Percentiles rank a stretch among this genome's conserved stretches.
Evolutionary conservation across 2,888 invertebrate genomes (phyloP).

Genomic region (Endomychus coccineus): DNA sequence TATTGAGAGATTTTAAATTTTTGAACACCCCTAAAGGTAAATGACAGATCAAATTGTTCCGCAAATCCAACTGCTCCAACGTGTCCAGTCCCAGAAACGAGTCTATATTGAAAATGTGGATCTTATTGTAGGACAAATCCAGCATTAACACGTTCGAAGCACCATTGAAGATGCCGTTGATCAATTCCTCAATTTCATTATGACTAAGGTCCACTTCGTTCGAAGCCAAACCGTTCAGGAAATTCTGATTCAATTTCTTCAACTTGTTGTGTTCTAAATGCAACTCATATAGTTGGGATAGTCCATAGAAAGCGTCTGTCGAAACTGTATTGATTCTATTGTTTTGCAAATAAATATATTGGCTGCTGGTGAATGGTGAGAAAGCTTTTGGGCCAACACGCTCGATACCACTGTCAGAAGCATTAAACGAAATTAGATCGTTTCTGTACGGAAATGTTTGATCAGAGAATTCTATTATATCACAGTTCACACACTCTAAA

Average conservation of each 20-base stretch:
- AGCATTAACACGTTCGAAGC: constrained; percentile 30
- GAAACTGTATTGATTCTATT: constrained; percentile 32
- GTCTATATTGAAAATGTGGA: constrained; percentile 28
- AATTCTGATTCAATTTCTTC: constrained; percentile 27
- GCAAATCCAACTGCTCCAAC: constrained; percentile 34
- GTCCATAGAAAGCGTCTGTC: constrained; percentile 32
- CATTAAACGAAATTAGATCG: constrained; percentile 30
- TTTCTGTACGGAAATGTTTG: constrained; percentile 33
- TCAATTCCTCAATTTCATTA: constrained; percentile 31
- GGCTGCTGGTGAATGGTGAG: constrained; percentile 26
- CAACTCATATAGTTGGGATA: constrained; percentile 34
- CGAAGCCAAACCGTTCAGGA: constrained; percentile 31
- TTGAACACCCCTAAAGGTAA: constrained; percentile 36
- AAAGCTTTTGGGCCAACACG: constrained; percentile 31
- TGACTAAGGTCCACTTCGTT: constrained; percentile 30
- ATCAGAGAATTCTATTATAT: constrained; percentile 29
- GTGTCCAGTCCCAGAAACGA: constrained; percentile 30
- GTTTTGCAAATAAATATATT: constrained; percentile 31
- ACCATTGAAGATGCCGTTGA: constrained; percentile 30
- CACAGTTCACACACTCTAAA: constrained; percentile 32
- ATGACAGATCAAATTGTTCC: constrained; percentile 32
- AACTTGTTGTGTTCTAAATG: constrained; percentile 34
- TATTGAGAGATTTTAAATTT: constrained; percentile 25
- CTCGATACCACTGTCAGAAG: constrained; percentile 31
- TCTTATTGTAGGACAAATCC: constrained; percentile 34